A percentile compares a stretch with the other conserved stretches of the same genome.
Evolutionary conservation across 2,888 invertebrate genomes (phyloP).

Genomic region (Lingula anatina): DNA sequence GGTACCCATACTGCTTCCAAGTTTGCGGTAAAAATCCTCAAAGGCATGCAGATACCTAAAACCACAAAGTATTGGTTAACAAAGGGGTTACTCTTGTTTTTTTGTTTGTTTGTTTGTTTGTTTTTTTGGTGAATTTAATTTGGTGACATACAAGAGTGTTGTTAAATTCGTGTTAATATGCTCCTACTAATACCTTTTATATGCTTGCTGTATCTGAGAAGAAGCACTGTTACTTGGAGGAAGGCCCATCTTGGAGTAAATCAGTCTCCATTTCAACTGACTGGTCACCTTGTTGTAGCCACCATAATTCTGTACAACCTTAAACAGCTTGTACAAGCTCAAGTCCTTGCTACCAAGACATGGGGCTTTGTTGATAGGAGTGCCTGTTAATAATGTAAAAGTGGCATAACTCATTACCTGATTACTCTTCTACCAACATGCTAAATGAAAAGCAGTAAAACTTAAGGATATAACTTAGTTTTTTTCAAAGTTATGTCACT

Average conservation of each 20-base stretch:
- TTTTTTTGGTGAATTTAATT: no score
- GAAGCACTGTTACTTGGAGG: conserved; percentile 70
- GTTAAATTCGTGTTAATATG: no score
- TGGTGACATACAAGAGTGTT: no score
- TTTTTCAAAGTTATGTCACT: no score
- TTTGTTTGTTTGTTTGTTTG: no score
- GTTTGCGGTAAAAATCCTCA: conserved; percentile 89
- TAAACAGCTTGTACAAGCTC: conserved; percentile 80
- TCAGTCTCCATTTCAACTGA: conserved; percentile 92
- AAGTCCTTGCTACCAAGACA: conserved; percentile 85
- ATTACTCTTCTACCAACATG: no score
- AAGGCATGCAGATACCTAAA: conserved; percentile 84
- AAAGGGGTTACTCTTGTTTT: no score
- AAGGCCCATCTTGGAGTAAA: conserved; percentile 77
- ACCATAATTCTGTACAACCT: conserved; percentile 85
- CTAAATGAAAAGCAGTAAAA: no score
- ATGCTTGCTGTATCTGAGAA: conserved; percentile 65
- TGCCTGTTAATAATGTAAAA: conserved; percentile 51
- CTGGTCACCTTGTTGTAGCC: conserved; percentile 95
- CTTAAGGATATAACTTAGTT: no score
- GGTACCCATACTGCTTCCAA: conserved; percentile 80
- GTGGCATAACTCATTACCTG: no score
- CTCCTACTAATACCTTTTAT: conserved; percentile 57
- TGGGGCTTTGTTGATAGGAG: conserved; percentile 92
- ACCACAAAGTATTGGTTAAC: no score